Evolutionary conservation across 2,797 vertebrate genomes (phyloP).

Genomic region (Anolis apletophallus): DNA sequence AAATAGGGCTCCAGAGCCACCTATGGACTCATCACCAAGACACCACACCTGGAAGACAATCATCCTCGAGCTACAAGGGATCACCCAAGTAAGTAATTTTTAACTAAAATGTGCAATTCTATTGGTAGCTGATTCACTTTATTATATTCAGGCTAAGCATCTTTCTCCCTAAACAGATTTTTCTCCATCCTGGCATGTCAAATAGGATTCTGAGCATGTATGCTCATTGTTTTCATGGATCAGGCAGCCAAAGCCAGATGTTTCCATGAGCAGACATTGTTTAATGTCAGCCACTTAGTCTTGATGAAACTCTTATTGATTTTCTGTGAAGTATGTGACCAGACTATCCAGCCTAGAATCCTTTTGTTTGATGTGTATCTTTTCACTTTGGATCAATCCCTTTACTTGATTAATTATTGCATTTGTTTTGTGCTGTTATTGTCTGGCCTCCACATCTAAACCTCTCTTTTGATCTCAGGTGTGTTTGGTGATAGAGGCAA

Average conservation of each 20-base stretch:
- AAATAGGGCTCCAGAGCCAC: too few species aligned
- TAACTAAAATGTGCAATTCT: not conserved
- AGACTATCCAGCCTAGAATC: not conserved
- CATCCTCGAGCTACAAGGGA: too few species aligned
- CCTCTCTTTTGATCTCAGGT: not conserved
- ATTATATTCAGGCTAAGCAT: not conserved
- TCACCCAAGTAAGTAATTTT: too few species aligned
- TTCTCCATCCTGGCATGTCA: not conserved
- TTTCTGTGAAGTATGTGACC: not conserved
- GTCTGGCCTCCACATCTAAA: not conserved
- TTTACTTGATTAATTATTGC: not conserved
- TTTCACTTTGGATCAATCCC: not conserved
- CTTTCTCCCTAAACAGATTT: not conserved
- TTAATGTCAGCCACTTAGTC: conserved; percentile 2
- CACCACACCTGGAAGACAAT: too few species aligned
- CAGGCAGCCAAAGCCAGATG: not conserved
- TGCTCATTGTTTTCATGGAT: not conserved
- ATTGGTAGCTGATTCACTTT: not conserved
- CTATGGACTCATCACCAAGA: too few species aligned
- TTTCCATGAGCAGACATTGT: not conserved
- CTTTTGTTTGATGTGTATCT: not conserved
- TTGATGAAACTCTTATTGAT: conserved; percentile 2
- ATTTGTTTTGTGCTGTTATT: not conserved
- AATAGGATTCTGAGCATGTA: not conserved
- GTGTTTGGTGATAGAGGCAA: not conserved